These are phyloP conservation scores for Aplodontia rufa DNA, from an alignment of 2,113 vertebrate species.

Conservation along the genomic window DNA sequence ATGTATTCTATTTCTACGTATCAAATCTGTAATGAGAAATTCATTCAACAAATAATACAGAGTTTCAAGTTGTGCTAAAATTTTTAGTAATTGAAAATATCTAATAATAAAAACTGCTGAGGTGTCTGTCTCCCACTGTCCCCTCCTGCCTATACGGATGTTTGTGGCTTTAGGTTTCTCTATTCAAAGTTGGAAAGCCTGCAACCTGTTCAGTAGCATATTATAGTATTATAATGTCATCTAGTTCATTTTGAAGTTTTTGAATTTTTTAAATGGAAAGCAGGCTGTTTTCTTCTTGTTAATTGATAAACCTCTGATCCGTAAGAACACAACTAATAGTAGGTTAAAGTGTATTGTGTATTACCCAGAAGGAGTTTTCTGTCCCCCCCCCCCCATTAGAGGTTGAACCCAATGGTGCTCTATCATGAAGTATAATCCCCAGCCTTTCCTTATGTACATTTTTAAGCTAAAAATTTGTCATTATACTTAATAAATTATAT, in stretches of 20 bases:
- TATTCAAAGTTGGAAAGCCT: background rate
- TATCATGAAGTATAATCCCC: too few relatives aligned
- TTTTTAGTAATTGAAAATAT: conserved; percentile 33
- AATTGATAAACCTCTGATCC: background rate
- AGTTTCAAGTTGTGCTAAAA: conserved; percentile 16
- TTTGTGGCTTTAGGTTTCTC: background rate
- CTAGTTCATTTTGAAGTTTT: background rate
- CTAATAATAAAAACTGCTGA: background rate
- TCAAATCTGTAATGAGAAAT: conserved; percentile 34
- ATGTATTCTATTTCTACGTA: background rate
- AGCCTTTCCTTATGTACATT: too few relatives aligned
- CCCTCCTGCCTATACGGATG: background rate
- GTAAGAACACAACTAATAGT: background rate
- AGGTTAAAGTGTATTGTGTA: background rate
- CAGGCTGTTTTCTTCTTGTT: background rate
- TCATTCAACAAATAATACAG: background rate
- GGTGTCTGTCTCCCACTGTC: too few relatives aligned
- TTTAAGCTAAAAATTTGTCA: background rate
- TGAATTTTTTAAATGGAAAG: background rate
- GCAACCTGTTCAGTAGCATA: background rate
- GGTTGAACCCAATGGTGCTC: too few relatives aligned
- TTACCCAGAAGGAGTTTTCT: conserved; percentile 6
- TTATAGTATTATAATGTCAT: background rate
- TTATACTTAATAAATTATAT: background rate
- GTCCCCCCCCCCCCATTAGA: too few relatives aligned